These are phyloP conservation scores for Psilopogon haemacephalus DNA, from an alignment of 2,113 vertebrate species.

Conservation along the genomic window DNA sequence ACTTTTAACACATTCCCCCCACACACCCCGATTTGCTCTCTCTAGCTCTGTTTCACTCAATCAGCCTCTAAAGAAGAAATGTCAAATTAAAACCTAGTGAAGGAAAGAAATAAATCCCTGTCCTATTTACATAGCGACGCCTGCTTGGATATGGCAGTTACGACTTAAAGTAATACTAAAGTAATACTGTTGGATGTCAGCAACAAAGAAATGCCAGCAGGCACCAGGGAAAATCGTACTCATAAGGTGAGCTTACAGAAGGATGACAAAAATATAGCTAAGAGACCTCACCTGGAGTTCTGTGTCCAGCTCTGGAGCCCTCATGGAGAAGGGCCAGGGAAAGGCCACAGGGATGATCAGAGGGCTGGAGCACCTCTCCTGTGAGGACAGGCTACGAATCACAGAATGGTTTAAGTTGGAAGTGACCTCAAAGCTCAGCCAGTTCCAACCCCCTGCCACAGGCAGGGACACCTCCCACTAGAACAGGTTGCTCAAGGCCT, in stretches of 20 bases:
- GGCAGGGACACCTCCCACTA: too few species aligned
- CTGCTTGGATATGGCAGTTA: constrained; percentile 39
- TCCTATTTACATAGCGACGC: constrained; percentile 18
- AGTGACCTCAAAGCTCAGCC: too few species aligned
- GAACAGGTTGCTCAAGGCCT: too few species aligned
- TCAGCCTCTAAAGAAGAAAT: constrained; percentile 32
- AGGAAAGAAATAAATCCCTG: constrained; percentile 31
- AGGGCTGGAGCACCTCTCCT: too few species aligned
- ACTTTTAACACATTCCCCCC: not conserved
- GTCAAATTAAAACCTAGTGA: constrained; percentile 50
- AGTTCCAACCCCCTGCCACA: too few species aligned
- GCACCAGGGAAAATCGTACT: constrained; percentile 50
- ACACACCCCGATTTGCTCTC: not conserved
- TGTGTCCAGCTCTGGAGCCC: too few species aligned
- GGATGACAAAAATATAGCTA: constrained; percentile 69
- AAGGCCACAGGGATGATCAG: too few species aligned
- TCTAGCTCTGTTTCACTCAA: constrained; percentile 6
- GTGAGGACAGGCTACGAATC: too few species aligned
- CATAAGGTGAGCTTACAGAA: constrained; percentile 65
- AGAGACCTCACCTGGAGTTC: not conserved
- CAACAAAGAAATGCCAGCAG: constrained; percentile 55
- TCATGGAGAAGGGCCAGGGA: too few species aligned
- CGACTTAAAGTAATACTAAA: constrained; percentile 54
- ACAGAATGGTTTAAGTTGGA: too few species aligned
- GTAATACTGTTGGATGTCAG: constrained; percentile 4